A percentile compares a stretch with the other conserved stretches of the same genome.
phyloP scores from a whole-genome alignment of 2,888 invertebrate genomes.

The Pachycephus smyrnensis region DNA sequence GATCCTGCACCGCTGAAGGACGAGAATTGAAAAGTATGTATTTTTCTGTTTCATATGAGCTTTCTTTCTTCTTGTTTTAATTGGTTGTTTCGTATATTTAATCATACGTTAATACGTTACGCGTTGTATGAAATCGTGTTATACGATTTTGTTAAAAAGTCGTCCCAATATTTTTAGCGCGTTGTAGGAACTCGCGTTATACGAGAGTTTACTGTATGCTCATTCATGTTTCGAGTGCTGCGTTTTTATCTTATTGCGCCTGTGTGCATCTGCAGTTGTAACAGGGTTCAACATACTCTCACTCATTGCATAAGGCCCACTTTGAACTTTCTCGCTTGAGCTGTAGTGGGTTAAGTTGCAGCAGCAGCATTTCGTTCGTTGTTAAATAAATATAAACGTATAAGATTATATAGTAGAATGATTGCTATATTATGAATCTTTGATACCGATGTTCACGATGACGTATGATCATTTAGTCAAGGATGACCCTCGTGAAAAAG shows the following conservation, averaged over 20 bases:
- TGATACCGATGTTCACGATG: not conserved
- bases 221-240: not conserved
- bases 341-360: not conserved
- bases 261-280: constrained; percentile 30
- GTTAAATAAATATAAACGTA: not conserved
- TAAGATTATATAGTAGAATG: not conserved
- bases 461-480: not conserved
- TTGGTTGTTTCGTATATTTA: too few relatives aligned
- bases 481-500: not conserved
- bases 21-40: constrained; percentile 73
- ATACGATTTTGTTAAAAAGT: too few relatives aligned
- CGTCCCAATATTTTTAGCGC: too few relatives aligned
- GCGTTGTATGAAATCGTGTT: too few relatives aligned
- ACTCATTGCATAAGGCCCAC: constrained; percentile 47
- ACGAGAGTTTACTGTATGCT: too few relatives aligned
- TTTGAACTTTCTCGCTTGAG: constrained; percentile 57
- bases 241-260: not conserved
- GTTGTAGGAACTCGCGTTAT: too few relatives aligned
- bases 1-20: constrained; percentile 72
- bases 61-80: not conserved
- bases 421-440: not conserved
- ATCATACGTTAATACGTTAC: too few relatives aligned
- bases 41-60: not conserved
- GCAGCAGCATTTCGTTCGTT: not conserved
- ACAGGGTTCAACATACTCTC: constrained; percentile 47